Base-by-base conservation (phyloP, 2,113 vertebrate species). In the Takifugu flavidus region DNA sequence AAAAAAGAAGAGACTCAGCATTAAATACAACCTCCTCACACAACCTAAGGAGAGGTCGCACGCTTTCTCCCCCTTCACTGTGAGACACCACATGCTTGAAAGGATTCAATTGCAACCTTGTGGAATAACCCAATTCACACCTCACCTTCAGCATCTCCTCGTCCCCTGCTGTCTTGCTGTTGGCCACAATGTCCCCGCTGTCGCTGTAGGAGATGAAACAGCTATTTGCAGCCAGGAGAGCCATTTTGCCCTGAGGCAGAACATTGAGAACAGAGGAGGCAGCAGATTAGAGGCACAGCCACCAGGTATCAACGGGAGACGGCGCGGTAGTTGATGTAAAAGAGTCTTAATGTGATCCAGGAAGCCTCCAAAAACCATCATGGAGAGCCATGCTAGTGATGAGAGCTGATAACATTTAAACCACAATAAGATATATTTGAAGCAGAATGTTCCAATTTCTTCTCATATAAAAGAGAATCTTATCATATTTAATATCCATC, bases 71-170 rank as follows among this genome's bases (percentile, higher is more conserved):
- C 43, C 15, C 29, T 50, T 31, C 20, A 8, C 43, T 49, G 47
- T 51, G 55, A 49, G 49, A 44, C 44, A 62, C 70, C 56, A 45
- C 60, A 50, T 1, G 60, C 70, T 51, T 45, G 6, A 60, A 56
- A 51, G 62, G 65, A 59, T 65, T 72, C 73, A 74, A 67, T 62
- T 56, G 62, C 46, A 69, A 62, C 70, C 72, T 70, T 65, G 51
- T 25, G 20, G 52, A 70, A 45, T 67, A 44, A 34, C 14, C 49
- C 28, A 44, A 59, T 65, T 52, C 49, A 67, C 26, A 71, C 65
- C 29, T 90, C 91, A 98, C 96, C 96, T 99, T 99, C 82, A 98
- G 87, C 91, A 99, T 98, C 91, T 99, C 96, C 70, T 84, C 94
- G 6, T 93, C 92, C 65, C 93, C 94, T 47, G 96, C 97, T 12